Percentiles rank a stretch among this genome's conserved stretches.
These are phyloP conservation scores for Tenthredo livida DNA, from an alignment of 2,888 invertebrate species.

Conservation along the genomic window DNA sequence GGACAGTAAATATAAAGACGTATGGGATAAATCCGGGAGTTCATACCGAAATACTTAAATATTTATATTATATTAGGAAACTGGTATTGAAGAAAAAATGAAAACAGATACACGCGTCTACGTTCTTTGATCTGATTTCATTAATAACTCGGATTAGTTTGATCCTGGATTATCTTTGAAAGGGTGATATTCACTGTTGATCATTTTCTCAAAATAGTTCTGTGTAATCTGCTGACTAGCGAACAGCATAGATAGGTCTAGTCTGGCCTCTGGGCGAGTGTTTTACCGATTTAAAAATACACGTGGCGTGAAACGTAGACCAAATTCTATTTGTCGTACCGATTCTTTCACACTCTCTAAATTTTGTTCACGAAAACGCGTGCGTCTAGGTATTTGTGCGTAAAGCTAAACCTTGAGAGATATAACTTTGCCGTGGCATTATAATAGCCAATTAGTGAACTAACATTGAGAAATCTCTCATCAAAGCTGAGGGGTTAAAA, in stretches of 20 bases:
- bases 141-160: not conserved
- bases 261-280: constrained; percentile 18
- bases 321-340: constrained; percentile 33
- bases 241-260: not conserved
- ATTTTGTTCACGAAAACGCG: not conserved
- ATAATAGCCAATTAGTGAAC: constrained; percentile 37
- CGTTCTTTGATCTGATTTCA: not conserved
- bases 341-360: constrained; percentile 36
- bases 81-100: not conserved
- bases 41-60: not conserved
- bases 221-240: constrained; percentile 1
- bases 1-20: not conserved
- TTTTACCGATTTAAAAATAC: constrained; percentile 42
- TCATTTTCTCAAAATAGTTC: constrained; percentile 21
- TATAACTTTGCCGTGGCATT: not conserved
- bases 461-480: constrained; percentile 16
- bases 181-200: constrained; percentile 2
- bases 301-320: constrained; percentile 25
- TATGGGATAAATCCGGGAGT: not conserved
- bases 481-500: not conserved
- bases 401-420: not conserved
- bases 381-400: not conserved
- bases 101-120: not conserved
- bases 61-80: not conserved
- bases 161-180: not conserved